A percentile compares a stretch with the other conserved stretches of the same genome.
These are phyloP conservation scores for Uromys caudimaculatus DNA, from an alignment of 2,797 vertebrate species.

Conservation along the genomic window DNA sequence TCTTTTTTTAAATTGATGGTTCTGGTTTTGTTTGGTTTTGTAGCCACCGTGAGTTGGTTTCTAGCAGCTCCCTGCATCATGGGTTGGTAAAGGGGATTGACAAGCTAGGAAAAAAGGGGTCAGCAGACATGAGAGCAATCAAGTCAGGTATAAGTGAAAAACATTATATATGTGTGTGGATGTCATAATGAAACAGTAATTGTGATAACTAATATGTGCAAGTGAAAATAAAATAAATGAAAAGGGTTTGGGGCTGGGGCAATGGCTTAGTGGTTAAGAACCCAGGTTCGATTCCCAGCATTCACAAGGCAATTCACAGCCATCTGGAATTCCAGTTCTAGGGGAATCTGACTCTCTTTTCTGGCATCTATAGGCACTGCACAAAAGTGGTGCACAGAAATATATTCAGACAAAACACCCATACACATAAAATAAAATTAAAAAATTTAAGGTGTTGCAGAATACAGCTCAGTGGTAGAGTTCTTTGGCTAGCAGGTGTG, in stretches of 20 bases:
- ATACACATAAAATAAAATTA: neutral
- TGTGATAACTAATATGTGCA: neutral
- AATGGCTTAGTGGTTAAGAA: neutral
- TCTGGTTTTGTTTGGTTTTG: neutral
- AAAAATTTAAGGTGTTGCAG: neutral
- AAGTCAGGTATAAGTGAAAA: neutral
- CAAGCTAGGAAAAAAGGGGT: neutral
- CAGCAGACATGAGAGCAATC: neutral
- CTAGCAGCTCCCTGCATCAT: neutral
- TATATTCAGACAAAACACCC: neutral
- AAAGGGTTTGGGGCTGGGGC: neutral
- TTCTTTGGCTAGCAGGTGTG: neutral
- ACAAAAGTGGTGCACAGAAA: neutral
- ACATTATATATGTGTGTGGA: neutral
- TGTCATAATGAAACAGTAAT: neutral
- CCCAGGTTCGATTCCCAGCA: neutral
- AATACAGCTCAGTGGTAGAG: neutral
- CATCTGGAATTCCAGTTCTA: neutral
- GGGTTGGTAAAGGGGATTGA: neutral
- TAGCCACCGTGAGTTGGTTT: neutral
- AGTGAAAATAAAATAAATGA: neutral
- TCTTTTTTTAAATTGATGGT: neutral
- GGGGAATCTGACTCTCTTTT: neutral
- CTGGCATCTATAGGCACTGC: neutral
- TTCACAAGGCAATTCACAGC: neutral